A percentile compares a stretch with the other conserved stretches of the same genome.
phyloP scores from a whole-genome alignment of 1,140 invertebrate genomes.

The Lutraria rhynchaena region DNA sequence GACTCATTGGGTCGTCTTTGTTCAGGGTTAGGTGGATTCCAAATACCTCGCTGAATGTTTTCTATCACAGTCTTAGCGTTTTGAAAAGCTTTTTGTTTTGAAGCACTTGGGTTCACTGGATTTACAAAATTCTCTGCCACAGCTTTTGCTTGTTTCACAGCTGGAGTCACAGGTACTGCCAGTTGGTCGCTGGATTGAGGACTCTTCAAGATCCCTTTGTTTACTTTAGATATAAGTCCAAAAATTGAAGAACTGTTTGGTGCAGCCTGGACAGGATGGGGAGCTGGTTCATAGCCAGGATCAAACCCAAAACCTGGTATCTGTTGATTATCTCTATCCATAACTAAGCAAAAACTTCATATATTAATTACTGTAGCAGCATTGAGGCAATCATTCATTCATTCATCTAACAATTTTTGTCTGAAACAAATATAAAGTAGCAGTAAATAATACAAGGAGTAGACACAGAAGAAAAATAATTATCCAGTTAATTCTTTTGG shows the following conservation, averaged over 20 bases:
- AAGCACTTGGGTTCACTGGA: not conserved
- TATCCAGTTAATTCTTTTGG: no score
- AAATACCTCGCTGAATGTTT: constrained; percentile 34
- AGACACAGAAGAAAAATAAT: no score
- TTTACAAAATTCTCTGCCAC: constrained; percentile 11
- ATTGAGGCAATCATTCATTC: no score
- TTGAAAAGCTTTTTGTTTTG: constrained; percentile 19
- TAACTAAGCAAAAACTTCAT: no score
- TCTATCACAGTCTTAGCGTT: constrained; percentile 30
- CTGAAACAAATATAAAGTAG: no score
- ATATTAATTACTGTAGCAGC: no score
- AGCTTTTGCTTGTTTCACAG: constrained; percentile 14
- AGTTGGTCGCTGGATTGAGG: not conserved
- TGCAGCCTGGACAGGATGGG: not conserved
- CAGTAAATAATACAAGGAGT: no score
- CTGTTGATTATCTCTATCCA: constrained; percentile 12
- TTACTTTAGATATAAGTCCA: constrained; percentile 40
- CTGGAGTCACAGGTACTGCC: no score
- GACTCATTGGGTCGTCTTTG: not conserved
- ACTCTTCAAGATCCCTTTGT: constrained; percentile 18
- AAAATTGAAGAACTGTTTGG: constrained; percentile 39
- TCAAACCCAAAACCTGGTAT: constrained; percentile 51
- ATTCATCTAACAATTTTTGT: no score
- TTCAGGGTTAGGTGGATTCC: not conserved
- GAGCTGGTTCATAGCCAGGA: constrained; percentile 30